Evolutionary conservation across 2,113 vertebrate genomes (phyloP).

Genomic region (Chionodraco myersi): DNA sequence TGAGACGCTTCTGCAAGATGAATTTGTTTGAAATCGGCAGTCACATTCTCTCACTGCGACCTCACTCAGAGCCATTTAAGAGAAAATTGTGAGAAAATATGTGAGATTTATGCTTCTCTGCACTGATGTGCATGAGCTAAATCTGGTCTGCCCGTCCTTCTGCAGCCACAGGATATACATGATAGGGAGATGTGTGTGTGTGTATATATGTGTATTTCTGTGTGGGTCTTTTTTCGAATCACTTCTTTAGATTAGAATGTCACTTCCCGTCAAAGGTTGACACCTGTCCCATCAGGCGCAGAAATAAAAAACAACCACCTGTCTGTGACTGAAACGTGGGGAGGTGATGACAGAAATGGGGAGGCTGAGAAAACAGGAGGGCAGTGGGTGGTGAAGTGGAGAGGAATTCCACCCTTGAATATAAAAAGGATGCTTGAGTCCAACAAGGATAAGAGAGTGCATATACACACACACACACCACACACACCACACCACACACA

Average conservation of each 20-base stretch:
- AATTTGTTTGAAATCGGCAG: constrained; percentile 43
- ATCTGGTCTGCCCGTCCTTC: constrained; percentile 32
- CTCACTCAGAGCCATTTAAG: constrained; percentile 11
- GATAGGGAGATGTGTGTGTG: constrained; percentile 23
- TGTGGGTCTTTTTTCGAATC: constrained; percentile 55
- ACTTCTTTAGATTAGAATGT: constrained; percentile 81
- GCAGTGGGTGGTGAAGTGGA: constrained; percentile 54
- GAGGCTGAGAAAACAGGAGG: constrained; percentile 52
- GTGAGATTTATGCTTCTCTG: constrained; percentile 37
- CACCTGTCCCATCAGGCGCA: constrained; percentile 71
- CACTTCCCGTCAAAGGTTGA: constrained; percentile 75
- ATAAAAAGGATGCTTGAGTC: constrained; percentile 64
- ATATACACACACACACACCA: constrained; percentile 25
- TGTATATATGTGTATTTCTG: constrained; percentile 24
- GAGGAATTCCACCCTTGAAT: constrained; percentile 65
- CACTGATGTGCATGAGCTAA: constrained; percentile 27
- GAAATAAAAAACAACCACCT: constrained; percentile 46
- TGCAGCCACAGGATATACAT: constrained; percentile 41
- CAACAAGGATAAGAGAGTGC: constrained; percentile 61
- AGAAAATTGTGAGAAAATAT: constrained; percentile 30
- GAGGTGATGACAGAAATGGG: constrained; percentile 40
- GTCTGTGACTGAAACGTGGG: constrained; percentile 46
- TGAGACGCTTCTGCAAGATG: constrained; percentile 18
- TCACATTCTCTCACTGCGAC: constrained; percentile 39
- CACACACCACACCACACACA: constrained; percentile 29